Evolutionary conservation across 2,797 vertebrate species (phyloP), one percentile per base, ranked within the genome.

Genomic region (Liasis olivaceus): DNA sequence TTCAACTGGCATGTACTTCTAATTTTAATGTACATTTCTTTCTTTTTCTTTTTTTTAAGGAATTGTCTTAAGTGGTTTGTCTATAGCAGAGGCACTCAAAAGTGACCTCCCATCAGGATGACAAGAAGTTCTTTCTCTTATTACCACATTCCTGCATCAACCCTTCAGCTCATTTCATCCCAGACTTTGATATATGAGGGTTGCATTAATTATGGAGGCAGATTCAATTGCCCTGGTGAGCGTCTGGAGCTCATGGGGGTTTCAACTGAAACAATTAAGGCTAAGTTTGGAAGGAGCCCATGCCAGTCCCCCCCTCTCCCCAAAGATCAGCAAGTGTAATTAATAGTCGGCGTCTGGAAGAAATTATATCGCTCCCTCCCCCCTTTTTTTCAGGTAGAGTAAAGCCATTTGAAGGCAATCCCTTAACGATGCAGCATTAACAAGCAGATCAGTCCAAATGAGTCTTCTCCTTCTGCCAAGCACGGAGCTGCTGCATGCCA

Each of bases 131-230:
- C 92, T 94, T 95, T 93, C 96, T 92, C 94, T 94, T 91, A 91
- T 94, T 93, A 88, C 60, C 59, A 93, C 85, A 63, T 85, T 95
- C 94, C 95, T 96, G 94, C 93, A 94, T 93, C 95, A 95, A 93
- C 94, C 93, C 93, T 95, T 96, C 94, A 94, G 8, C 89, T 95
- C 91, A 90, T 94, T 94, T 94, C 94, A 94, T 93, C 94, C 94
- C 91, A 90, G 91, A 88, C 92, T 96, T 93, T 93, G 94, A 91
- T 54, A 56, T 92, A 91, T 93, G 89, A 92, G 28, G 91, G 90
- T 54, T 92, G 90, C 91, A 88, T 96, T 95, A 95, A 93, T 94
- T 95, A 93, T 26, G 59, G 94, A 95, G 93, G 93, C 94, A 94
- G 94, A 95, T 95, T 95, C 95, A 95, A 93, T 95, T 93, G 77